Percentiles rank a stretch among this genome's conserved stretches.
Evolutionary conservation across 1,140 invertebrate species (phyloP).

Genomic region (Dendroctonus ponderosae): DNA sequence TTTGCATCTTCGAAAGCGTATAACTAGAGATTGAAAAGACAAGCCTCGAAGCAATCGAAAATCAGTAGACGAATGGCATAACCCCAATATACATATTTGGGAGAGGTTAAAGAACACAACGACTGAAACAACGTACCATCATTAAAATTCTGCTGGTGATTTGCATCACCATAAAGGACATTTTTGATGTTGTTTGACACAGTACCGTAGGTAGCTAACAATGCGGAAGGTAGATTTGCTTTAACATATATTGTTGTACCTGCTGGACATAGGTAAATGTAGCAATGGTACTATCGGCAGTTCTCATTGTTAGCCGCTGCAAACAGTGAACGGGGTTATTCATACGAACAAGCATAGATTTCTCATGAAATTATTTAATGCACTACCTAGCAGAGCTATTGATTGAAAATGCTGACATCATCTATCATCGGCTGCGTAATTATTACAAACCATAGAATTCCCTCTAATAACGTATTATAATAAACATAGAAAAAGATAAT

Average conservation of each 20-base stretch:
- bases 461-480: too few species aligned
- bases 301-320: too few species aligned
- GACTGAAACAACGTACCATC: conserved; percentile 18
- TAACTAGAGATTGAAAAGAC: conserved; percentile 22
- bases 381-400: too few species aligned
- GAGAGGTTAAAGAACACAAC: conserved; percentile 29
- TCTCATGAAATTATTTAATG: too few species aligned
- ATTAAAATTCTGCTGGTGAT: conserved; percentile 31
- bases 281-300: too few species aligned
- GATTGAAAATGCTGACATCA: too few species aligned
- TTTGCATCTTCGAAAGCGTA: conserved; percentile 11
- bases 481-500: too few species aligned
- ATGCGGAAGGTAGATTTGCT: conserved; percentile 16
- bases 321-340: too few species aligned
- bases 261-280: background rate
- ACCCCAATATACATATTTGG: conserved; percentile 34
- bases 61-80: conserved; percentile 25
- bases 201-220: conserved; percentile 28
- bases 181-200: conserved; percentile 27
- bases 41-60: conserved; percentile 22
- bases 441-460: too few species aligned
- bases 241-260: conserved; percentile 10
- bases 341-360: too few species aligned
- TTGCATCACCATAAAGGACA: conserved; percentile 30
- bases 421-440: too few species aligned